Evolutionary conservation across 1,140 invertebrate species (phyloP).

Genomic region (Drosophila melanogaster): Release_6_plus_ISO1_MT NT_033779.5:9190001-9190500

Average conservation of each 20-base stretch:
- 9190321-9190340: slow-evolving; percentile 78
- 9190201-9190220: slow-evolving; percentile 64
- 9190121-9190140: slow-evolving; percentile 75
- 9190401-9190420: slow-evolving; percentile 40
- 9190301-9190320: slow-evolving; percentile 79
- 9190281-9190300: slow-evolving; percentile 56
- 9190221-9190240: slow-evolving; percentile 7
- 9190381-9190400: slow-evolving; percentile 74
- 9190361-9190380: slow-evolving; percentile 60
- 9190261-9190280: slow-evolving; percentile 47
- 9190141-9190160: slow-evolving; percentile 24
- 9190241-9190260: background rate
- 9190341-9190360: background rate
- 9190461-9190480: slow-evolving; percentile 30
- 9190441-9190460: no score
- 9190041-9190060: slow-evolving; percentile 22
- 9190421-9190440: background rate
- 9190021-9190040: slow-evolving; percentile 21
- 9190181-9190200: slow-evolving; percentile 79
- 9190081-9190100: slow-evolving; percentile 59
- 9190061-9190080: slow-evolving; percentile 21
- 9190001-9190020: slow-evolving; percentile 15
- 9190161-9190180: slow-evolving; percentile 72
- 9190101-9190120: slow-evolving; percentile 57
- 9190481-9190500: slow-evolving; percentile 58